Evolutionary conservation across 2,113 vertebrate genomes (phyloP).

Genomic region (Anas platyrhynchos): DNA sequence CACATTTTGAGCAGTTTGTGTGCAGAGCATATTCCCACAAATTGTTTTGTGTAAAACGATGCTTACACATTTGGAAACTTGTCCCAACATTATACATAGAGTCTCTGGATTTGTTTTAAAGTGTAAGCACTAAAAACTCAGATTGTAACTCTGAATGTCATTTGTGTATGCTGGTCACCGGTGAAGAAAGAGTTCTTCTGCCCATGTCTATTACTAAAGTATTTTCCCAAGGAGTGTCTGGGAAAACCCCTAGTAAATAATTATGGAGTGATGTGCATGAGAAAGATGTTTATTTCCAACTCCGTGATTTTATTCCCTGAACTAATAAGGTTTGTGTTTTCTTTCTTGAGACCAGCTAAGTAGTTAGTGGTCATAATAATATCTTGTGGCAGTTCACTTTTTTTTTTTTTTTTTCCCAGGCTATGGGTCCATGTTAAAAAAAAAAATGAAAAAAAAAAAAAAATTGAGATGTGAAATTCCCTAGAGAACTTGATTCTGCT

Average conservation of each 20-base stretch:
- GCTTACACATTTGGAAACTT: not conserved
- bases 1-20: not conserved
- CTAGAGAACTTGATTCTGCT: not conserved
- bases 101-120: not conserved
- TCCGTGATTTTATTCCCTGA: not conserved
- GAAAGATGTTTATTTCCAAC: not conserved
- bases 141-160: not conserved
- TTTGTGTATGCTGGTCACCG: not conserved
- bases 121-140: not conserved
- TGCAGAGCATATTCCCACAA: not conserved
- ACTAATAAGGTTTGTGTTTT: not conserved
- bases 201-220: not conserved
- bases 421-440: not conserved
- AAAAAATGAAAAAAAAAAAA: not conserved
- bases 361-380: not conserved
- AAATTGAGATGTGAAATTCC: not conserved
- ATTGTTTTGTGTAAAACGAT: not conserved
- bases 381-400: not conserved
- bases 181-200: not conserved
- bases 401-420: not conserved
- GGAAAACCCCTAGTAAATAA: slow-evolving; percentile 18
- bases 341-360: not conserved
- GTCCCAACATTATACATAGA: not conserved
- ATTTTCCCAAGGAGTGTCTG: not conserved
- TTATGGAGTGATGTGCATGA: not conserved